Evolutionary conservation across 37 sponge, comb jelly and placozoan species (phyloP).

Genomic region (Halisarca cf. caerulea): DNA sequence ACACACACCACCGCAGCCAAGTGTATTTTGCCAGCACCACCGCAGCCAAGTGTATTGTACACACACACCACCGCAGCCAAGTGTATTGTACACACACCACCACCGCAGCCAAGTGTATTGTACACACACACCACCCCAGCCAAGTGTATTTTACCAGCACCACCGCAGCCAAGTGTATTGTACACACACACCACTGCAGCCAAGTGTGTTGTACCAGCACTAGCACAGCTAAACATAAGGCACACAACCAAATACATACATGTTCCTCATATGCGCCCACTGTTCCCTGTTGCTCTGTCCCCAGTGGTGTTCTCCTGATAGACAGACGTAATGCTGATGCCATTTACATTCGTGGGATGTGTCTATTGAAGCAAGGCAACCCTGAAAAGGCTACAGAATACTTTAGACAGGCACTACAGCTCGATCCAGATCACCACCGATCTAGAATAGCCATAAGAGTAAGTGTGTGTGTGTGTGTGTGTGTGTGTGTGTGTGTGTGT

Average conservation of each 20-base stretch:
- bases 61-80: not conserved
- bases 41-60: not conserved
- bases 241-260: not conserved
- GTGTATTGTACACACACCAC: too few relatives aligned
- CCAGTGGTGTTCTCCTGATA: conserved; percentile 75
- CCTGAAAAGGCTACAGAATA: conserved; percentile 84
- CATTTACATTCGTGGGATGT: conserved; percentile 89
- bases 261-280: not conserved
- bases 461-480: too few relatives aligned
- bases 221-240: too few relatives aligned
- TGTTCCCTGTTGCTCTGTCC: not conserved
- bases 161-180: not conserved
- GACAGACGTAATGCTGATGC: conserved; percentile 89
- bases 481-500: too few relatives aligned
- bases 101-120: too few relatives aligned
- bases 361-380: conserved; percentile 66
- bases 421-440: conserved; percentile 89
- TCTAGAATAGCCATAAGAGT: conserved; percentile 57
- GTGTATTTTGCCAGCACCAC: not conserved
- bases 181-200: not conserved
- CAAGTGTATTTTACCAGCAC: too few relatives aligned
- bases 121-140: not conserved
- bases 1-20: not conserved
- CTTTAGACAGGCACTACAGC: conserved; percentile 71
- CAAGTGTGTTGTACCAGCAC: too few relatives aligned